Evolutionary conservation across 2,888 invertebrate genomes (phyloP), one percentile per base, ranked within the genome.

Genomic region (Tachystola acroxantha): DNA sequence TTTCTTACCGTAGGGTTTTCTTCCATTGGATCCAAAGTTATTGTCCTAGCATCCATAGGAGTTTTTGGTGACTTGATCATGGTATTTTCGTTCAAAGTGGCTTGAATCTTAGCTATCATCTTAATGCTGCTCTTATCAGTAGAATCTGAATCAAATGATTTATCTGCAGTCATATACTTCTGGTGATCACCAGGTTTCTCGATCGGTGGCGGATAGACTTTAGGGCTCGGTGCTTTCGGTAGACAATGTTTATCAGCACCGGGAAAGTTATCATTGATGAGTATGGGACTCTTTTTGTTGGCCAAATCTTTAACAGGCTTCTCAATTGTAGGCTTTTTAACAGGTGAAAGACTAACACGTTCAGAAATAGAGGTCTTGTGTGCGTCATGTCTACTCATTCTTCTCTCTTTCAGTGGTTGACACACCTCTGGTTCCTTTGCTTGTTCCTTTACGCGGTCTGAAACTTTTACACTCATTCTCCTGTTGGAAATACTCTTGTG

Each of bases 51-150:
- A 49, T 86, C 86, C 78, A 84, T 77, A 6, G 86, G 86, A 3
- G 86, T 85, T 46, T 79, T 82, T 2, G 88, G 88, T 28, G 88
- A 88, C 53, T 86, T 87, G 26, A 87, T 85, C 81, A 87, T 81
- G 1, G 82, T 85, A 40, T 85, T 85, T 61, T 86, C 86, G 48
- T 84, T 85, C 1, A 86, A 61, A 46, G 74, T 85, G 7, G 86
- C 85, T 57, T 86, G 85, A 47, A 85, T 85, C 54, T 84, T 86
- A 13, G 85, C 85, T 33, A 86, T 82, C 78, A 84, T 82, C 56
- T 76, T 84, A 12, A 78, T 74, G 41, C 86, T 82, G 37, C 70
- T 80, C 45, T 81, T 85, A 42, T 85, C 85, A 1, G 77, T 59
- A 22, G 66, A 73, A 42, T 86, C 85, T 2, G 73, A 76, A 43